phyloP scores from a whole-genome alignment of 2,797 vertebrate genomes.

The Philypnodon macrostomus region DNA sequence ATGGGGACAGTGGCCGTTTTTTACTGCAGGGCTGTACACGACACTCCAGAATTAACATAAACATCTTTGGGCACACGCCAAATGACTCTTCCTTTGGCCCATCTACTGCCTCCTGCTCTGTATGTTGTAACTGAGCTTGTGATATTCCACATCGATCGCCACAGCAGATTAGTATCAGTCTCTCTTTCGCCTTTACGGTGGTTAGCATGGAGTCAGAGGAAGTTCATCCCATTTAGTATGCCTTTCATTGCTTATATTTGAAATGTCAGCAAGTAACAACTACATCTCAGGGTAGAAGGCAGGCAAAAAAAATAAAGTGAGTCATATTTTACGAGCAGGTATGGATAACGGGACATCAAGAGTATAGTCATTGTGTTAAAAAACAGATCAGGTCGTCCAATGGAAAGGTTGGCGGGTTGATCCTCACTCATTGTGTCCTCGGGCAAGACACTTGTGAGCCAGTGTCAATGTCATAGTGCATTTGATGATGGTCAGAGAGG shows the following conservation, averaged over 20 bases:
- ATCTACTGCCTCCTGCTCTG: conserved; percentile 6
- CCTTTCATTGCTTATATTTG: conserved; percentile 26
- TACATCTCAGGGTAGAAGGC: conserved; percentile 5
- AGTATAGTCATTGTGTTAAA: not conserved
- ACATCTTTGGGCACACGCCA: conserved; percentile 57
- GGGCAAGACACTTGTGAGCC: too few relatives aligned
- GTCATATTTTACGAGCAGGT: conserved; percentile 8
- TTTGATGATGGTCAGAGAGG: too few relatives aligned
- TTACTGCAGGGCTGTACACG: conserved; percentile 20
- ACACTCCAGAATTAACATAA: conserved; percentile 56
- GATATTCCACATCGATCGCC: conserved; percentile 50
- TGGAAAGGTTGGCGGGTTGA: too few relatives aligned
- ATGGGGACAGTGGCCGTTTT: conserved; percentile 21
- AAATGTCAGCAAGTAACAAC: conserved; percentile 27
- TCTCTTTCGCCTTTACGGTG: conserved; percentile 31
- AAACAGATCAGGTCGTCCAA: too few relatives aligned
- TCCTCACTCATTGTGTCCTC: too few relatives aligned
- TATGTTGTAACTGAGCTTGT: conserved; percentile 44
- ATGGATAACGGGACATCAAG: conserved; percentile 6
- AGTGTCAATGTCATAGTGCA: too few relatives aligned
- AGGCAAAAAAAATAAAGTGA: conserved; percentile 5
- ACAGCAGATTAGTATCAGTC: conserved; percentile 58
- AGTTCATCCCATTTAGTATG: conserved; percentile 48
- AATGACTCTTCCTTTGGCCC: conserved; percentile 19
- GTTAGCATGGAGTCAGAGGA: conserved; percentile 38